Conservation (phyloP, 2,797 vertebrate genomes). For the Aeoliscus strigatus region DNA sequence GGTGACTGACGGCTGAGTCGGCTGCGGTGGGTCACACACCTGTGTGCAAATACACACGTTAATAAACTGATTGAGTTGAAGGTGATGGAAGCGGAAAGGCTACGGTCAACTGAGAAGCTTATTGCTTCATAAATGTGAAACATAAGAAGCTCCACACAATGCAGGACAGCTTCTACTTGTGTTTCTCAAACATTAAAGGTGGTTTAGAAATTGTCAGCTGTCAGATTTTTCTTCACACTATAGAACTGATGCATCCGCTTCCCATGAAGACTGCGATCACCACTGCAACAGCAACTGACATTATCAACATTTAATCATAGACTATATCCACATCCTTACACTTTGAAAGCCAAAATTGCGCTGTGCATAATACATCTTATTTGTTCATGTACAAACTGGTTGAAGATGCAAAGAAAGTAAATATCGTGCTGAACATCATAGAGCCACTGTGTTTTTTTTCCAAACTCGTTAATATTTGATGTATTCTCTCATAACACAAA, state of each 20-base stretch:
- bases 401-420: conserved; percentile 20
- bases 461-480: conserved; percentile 52
- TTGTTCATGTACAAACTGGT: conserved; percentile 15
- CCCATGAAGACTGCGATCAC: no score
- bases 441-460: conserved; percentile 27
- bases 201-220: no score
- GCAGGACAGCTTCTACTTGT: no score
- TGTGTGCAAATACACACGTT: conserved; percentile 1
- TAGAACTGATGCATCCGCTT: no score
- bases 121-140: no score
- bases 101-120: no score
- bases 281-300: no score
- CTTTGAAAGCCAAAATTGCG: conserved; percentile 16
- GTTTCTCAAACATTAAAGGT: no score
- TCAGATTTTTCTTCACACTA: no score
- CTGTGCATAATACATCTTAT: conserved; percentile 34
- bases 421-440: conserved; percentile 19
- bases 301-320: no score
- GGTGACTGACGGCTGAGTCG: conserved; percentile 18
- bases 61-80: conserved; percentile 3
- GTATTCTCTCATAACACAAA: conserved; percentile 16
- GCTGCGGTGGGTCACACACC: conserved; percentile 5
- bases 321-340: conserved; percentile 9
- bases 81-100: no score
- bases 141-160: no score